phyloP scores from a whole-genome alignment of 2,797 vertebrate species.

The Pangasius krempfi region DNA sequence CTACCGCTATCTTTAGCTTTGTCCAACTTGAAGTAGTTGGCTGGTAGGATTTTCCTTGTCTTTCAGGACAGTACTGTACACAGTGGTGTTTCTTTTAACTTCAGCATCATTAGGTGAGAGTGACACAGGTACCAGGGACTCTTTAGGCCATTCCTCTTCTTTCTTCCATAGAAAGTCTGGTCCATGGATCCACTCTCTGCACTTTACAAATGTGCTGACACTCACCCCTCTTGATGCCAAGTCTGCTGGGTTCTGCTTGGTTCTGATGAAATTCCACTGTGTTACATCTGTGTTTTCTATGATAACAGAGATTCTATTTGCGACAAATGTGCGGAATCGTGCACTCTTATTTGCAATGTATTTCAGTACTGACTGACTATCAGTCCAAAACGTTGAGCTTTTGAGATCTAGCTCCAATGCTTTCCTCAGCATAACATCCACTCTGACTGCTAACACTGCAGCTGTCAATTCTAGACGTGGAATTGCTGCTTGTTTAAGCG shows the following conservation, averaged over 20 bases:
- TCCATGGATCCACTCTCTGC: too few relatives aligned
- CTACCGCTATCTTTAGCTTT: slow-evolving; percentile 27
- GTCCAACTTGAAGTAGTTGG: slow-evolving; percentile 31
- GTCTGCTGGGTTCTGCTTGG: not conserved
- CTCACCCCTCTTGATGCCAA: not conserved
- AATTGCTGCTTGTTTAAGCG: slow-evolving; percentile 5
- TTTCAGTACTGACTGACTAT: not conserved
- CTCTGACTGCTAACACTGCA: slow-evolving; percentile 12
- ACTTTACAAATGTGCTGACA: not conserved
- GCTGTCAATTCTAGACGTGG: slow-evolving; percentile 21
- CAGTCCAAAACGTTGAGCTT: not conserved
- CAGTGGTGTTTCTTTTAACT: not conserved
- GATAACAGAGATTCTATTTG: not conserved
- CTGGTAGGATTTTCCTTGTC: not conserved
- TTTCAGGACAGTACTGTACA: too few relatives aligned
- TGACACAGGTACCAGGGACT: too few relatives aligned
- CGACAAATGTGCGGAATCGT: slow-evolving; percentile 10
- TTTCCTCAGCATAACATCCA: slow-evolving; percentile 4
- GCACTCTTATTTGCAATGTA: not conserved
- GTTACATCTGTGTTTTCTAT: not conserved
- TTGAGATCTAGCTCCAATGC: not conserved
- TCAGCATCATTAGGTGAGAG: slow-evolving; percentile 21
- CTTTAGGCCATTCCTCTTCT: not conserved
- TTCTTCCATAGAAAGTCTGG: not conserved
- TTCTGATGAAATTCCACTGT: slow-evolving; percentile 11